Percentiles rank a stretch among this genome's conserved stretches.
phyloP scores from a whole-genome alignment of 2,888 invertebrate genomes.

The Ceriagrion tenellum region DNA sequence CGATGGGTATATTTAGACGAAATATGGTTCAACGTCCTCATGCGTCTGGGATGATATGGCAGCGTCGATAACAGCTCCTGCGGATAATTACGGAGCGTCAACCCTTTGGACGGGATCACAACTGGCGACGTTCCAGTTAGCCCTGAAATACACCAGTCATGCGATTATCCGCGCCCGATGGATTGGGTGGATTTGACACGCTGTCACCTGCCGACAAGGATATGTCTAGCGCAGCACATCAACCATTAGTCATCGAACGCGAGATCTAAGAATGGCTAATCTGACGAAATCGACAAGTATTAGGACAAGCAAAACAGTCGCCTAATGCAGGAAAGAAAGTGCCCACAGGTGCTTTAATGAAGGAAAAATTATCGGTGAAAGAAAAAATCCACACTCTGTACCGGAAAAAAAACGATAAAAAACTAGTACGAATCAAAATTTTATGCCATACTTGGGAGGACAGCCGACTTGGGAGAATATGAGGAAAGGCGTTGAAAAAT shows the following conservation, averaged over 20 bases:
- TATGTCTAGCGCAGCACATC: neutral
- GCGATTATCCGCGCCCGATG: neutral
- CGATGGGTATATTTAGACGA: neutral
- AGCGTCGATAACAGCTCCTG: neutral
- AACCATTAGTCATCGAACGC: neutral
- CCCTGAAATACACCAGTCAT: neutral
- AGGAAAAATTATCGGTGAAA: no score
- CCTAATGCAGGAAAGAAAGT: no score
- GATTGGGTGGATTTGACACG: neutral
- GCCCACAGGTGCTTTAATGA: no score
- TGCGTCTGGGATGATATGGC: neutral
- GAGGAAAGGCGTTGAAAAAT: no score
- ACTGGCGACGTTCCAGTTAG: neutral
- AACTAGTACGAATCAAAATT: no score
- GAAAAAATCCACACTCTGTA: no score
- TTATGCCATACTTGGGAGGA: no score
- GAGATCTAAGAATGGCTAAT: neutral
- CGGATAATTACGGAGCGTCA: neutral
- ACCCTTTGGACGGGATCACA: neutral
- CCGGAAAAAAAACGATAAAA: no score
- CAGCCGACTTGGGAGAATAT: no score
- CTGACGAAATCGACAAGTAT: neutral
- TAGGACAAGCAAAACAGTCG: no score
- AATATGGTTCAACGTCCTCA: neutral
- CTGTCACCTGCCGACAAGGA: neutral